These are phyloP conservation scores for Calephelis nemesis DNA, from an alignment of 1,140 invertebrate genomes.

Conservation along the genomic window DNA sequence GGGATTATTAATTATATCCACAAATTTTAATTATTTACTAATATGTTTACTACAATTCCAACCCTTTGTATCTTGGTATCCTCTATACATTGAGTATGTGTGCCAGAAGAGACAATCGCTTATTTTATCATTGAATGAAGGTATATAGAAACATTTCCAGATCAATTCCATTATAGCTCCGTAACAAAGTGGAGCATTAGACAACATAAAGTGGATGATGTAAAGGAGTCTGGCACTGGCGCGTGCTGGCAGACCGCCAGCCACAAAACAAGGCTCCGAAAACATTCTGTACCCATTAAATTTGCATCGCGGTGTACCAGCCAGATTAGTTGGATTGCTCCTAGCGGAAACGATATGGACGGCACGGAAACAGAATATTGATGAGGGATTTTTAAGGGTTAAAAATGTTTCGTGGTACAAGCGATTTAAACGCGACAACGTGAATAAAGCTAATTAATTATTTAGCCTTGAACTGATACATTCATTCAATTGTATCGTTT, in stretches of 20 bases:
- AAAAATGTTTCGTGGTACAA: neutral
- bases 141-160: too few relatives aligned
- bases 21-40: too few relatives aligned
- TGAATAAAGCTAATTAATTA: neutral
- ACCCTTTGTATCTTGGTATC: too few relatives aligned
- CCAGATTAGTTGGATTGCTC: slow-evolving; percentile 11
- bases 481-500: too few relatives aligned
- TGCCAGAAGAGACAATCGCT: too few relatives aligned
- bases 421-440: neutral
- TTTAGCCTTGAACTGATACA: too few relatives aligned
- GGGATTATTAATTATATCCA: too few relatives aligned
- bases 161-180: too few relatives aligned
- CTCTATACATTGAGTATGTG: too few relatives aligned
- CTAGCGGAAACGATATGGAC: slow-evolving; percentile 6
- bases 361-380: neutral
- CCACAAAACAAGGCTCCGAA: slow-evolving; percentile 1
- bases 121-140: too few relatives aligned
- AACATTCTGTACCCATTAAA: slow-evolving; percentile 1
- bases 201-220: neutral
- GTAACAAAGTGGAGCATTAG: neutral
- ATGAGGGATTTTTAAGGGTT: slow-evolving; percentile 3
- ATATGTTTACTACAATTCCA: too few relatives aligned
- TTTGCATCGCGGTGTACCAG: neutral
- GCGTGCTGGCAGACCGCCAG: neutral
- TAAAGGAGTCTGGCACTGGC: neutral